Conservation (phyloP, 2,113 vertebrate genomes). For the Protomyctophum bolini region DNA sequence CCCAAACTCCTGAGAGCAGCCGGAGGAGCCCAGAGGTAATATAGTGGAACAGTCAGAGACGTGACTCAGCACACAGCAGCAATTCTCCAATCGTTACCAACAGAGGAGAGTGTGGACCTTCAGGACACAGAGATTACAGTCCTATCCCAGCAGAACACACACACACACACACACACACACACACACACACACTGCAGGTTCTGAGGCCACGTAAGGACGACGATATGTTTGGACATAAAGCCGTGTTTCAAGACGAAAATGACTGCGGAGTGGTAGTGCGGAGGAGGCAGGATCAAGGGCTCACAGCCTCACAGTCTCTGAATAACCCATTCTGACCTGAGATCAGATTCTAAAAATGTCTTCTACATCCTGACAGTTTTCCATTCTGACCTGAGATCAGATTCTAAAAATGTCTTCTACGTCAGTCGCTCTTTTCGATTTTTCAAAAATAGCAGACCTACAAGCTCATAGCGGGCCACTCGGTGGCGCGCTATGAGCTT, state of each 20-base stretch:
- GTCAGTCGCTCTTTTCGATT: too few species aligned
- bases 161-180: conserved; percentile 32
- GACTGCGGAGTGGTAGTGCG: conserved; percentile 9
- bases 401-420: too few species aligned
- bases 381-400: too few species aligned
- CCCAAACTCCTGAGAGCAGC: conserved; percentile 28
- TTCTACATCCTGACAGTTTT: too few species aligned
- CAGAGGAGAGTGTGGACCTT: conserved; percentile 42
- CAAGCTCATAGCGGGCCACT: too few species aligned
- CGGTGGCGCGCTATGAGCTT: too few species aligned
- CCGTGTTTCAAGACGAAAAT: neutral
- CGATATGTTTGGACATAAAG: conserved; percentile 11
- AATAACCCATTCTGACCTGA: too few species aligned
- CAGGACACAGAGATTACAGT: conserved; percentile 53
- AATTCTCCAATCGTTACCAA: conserved; percentile 33
- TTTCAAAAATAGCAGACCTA: too few species aligned
- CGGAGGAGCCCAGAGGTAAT: conserved; percentile 58
- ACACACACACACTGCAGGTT: conserved; percentile 28
- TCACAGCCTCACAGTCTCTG: too few species aligned
- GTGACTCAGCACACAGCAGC: conserved; percentile 59
- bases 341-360: too few species aligned
- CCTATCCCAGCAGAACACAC: conserved; percentile 55
- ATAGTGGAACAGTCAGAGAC: conserved; percentile 38
- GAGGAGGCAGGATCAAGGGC: neutral
- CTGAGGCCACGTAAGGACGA: conserved; percentile 6